phyloP scores from a whole-genome alignment of 2,113 vertebrate genomes.

The Promerops cafer region DNA sequence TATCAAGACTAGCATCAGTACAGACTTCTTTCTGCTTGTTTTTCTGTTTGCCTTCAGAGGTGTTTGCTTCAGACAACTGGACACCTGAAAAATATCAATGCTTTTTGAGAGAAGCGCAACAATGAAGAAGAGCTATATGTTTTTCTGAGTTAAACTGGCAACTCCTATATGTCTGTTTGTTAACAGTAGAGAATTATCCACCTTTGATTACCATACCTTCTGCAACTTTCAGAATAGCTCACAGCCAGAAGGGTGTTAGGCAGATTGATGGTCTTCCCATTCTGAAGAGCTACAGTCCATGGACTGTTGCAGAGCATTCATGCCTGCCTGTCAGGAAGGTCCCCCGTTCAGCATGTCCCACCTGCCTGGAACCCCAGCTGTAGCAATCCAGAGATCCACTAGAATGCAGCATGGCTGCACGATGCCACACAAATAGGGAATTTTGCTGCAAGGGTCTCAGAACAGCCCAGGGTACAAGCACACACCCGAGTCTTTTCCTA shows the following conservation, averaged over 20 bases:
- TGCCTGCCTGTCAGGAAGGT: not conserved
- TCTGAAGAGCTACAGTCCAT: not conserved
- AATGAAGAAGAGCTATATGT: not conserved
- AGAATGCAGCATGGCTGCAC: not conserved
- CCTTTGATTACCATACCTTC: not conserved
- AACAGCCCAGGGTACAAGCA: not conserved
- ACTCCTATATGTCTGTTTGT: not conserved
- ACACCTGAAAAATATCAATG: not conserved
- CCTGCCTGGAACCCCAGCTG: not conserved
- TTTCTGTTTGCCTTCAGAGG: not conserved
- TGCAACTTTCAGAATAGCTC: not conserved
- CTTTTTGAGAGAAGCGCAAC: not conserved
- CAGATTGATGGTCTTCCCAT: fast-evolving
- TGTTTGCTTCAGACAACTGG: not conserved
- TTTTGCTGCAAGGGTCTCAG: not conserved
- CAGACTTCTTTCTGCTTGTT: not conserved
- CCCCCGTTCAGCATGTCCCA: not conserved
- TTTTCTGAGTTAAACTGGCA: not conserved
- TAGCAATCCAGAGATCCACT: not conserved
- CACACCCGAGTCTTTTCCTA: not conserved
- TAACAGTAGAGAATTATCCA: not conserved
- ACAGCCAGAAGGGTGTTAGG: not conserved
- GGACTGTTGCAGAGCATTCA: not conserved
- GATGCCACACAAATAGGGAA: not conserved
- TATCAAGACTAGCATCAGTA: not conserved